Evolutionary conservation across 2,113 vertebrate genomes (phyloP).

Genomic region (Leptobrachium ailaonicum): DNA sequence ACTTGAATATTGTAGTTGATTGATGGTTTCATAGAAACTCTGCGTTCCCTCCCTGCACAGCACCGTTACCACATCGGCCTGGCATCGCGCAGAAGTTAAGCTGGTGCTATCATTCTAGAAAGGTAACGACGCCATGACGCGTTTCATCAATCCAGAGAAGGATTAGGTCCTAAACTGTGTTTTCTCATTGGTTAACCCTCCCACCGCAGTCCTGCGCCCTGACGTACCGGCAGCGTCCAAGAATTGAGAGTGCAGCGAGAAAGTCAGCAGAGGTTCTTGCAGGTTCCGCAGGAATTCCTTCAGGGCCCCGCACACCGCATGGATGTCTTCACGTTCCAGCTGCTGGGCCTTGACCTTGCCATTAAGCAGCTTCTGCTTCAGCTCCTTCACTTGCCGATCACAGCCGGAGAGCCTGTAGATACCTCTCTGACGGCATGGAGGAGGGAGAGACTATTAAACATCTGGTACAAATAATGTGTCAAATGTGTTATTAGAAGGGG

Average conservation of each 20-base stretch:
- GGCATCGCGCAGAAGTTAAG: no score
- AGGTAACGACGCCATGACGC: no score
- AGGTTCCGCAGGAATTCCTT: slow-evolving; percentile 84
- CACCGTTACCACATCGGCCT: no score
- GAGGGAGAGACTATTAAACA: no score
- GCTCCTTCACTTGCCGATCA: slow-evolving; percentile 73
- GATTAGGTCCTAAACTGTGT: no score
- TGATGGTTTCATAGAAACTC: no score
- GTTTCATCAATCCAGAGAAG: no score
- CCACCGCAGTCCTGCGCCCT: not conserved
- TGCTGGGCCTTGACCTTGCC: slow-evolving; percentile 58
- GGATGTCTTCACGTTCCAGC: slow-evolving; percentile 69
- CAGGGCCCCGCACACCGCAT: slow-evolving; percentile 81
- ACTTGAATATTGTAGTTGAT: no score
- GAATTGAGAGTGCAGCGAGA: slow-evolving; percentile 75
- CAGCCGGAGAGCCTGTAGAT: slow-evolving; percentile 78
- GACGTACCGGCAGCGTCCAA: slow-evolving; percentile 72
- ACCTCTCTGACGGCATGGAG: slow-evolving; percentile 64
- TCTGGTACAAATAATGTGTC: no score
- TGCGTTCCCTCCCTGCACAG: no score
- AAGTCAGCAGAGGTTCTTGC: slow-evolving; percentile 80
- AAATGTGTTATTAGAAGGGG: no score
- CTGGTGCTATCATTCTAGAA: no score
- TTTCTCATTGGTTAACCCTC: not conserved
- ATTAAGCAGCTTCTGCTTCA: slow-evolving; percentile 67